Conservation (phyloP, 1,140 invertebrate genomes). For the Polypedilum pembai region DNA sequence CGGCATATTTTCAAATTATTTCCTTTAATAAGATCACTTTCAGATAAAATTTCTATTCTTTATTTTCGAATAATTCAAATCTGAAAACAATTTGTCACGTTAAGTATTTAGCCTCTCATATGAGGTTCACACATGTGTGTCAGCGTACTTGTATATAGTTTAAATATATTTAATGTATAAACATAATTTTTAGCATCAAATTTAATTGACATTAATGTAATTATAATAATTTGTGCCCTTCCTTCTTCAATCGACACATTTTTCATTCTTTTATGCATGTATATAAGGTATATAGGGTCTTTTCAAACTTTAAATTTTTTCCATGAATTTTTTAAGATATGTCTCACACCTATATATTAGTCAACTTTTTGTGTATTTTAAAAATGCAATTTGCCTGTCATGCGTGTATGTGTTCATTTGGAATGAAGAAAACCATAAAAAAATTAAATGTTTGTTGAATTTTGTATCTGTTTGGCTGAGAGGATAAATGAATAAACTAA, state of each 20-base stretch:
- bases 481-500: too few species aligned
- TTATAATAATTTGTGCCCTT: background rate
- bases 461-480: too few species aligned
- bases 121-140: background rate
- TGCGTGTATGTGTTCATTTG: background rate
- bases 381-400: background rate
- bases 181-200: background rate
- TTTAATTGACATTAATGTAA: conserved; percentile 26
- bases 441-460: too few species aligned
- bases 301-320: background rate
- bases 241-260: background rate
- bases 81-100: background rate
- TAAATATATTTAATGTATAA: conserved; percentile 3
- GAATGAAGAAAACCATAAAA: background rate
- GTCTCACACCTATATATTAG: conserved; percentile 4
- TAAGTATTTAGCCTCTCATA: background rate
- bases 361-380: background rate
- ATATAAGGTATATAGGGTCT: background rate
- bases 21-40: background rate
- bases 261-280: background rate
- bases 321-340: background rate
- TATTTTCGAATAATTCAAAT: background rate
- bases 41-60: background rate
- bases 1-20: background rate
- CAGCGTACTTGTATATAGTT: background rate